These are phyloP conservation scores for Tychaedon coryphoeus DNA, from an alignment of 2,113 vertebrate species.

Conservation along the genomic window DNA sequence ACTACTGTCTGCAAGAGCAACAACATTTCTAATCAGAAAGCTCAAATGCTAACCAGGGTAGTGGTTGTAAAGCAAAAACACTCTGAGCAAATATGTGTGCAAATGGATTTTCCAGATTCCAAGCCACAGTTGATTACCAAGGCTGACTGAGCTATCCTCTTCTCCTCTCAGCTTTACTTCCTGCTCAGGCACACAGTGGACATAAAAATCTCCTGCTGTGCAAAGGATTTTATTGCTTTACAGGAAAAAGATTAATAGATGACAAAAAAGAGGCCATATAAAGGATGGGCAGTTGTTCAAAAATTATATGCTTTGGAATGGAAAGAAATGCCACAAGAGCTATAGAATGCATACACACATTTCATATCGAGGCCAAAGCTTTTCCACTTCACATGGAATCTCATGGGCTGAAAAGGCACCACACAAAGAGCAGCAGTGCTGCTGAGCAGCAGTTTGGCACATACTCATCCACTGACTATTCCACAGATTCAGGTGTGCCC, in stretches of 20 bases:
- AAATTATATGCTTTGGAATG: background rate
- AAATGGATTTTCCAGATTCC: background rate
- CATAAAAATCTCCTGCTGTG: constrained; percentile 3
- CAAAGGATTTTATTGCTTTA: background rate
- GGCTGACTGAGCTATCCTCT: background rate
- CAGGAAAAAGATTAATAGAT: background rate
- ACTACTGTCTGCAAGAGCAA: background rate
- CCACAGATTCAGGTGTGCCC: background rate
- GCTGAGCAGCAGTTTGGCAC: background rate
- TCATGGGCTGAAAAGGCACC: background rate
- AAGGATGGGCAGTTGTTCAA: background rate
- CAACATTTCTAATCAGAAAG: background rate
- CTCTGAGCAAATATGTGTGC: background rate
- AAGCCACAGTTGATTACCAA: background rate
- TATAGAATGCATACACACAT: background rate
- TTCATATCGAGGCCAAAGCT: background rate
- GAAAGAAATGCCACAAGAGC: background rate
- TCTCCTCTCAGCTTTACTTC: background rate
- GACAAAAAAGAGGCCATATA: background rate
- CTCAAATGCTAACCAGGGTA: background rate
- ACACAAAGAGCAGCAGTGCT: background rate
- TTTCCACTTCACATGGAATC: background rate
- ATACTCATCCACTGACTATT: background rate
- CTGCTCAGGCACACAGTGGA: background rate
- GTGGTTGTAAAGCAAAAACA: background rate